Base-by-base conservation (phyloP, 2,113 vertebrate species). In the Falco punctatus region DNA sequence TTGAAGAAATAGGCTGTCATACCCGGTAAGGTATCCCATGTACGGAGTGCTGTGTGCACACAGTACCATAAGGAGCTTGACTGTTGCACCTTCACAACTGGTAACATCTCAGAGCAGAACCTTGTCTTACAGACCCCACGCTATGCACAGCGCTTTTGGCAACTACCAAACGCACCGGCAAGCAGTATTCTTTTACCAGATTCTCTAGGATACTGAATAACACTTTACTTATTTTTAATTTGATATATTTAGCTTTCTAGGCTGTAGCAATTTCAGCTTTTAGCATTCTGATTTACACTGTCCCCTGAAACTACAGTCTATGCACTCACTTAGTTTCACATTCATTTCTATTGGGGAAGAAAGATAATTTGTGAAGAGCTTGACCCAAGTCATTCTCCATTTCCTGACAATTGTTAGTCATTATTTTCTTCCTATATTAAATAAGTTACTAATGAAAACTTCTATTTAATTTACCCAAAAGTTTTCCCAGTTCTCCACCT, bases 391-490 rank as follows among this genome's bases (percentile, higher is more conserved):
- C 67, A 58, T 75, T 82, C 59, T 87, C 51, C 62, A 81, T 93
- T 97, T 92, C 84, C 73, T 92, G 54, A 80, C 35, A 90, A 86
- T 85, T 94, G 55, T 71, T 67, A 79, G 80, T 86, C 92, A 86
- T 11, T 2, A 57, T 82, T 94, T 94, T 96, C 81, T 90, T 87
- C 69, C 65, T 81, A 35, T 85, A 86, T 78, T 81, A 86, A 90
- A 94, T 91, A 95, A 75, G 70, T 81, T 93, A 96, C 92, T 94
- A 80, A 97, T 88, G 18, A 81, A 94, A 40, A 2, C 7, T 5
- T 94, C 85, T 94, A 90, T 96, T 96, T 96, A 97, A 93, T 73
- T 83, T 91, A 94, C 91, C 81, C 62, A 85, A 81, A 94, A 87
- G 23, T 94, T 94, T 94, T 95, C 42, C 58, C 70, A 85, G 66